A percentile compares a stretch with the other conserved stretches of the same genome.
These are phyloP conservation scores for Oscheius sp. DNA, from an alignment of 2,888 invertebrate genomes.

Conservation along the genomic window DNA sequence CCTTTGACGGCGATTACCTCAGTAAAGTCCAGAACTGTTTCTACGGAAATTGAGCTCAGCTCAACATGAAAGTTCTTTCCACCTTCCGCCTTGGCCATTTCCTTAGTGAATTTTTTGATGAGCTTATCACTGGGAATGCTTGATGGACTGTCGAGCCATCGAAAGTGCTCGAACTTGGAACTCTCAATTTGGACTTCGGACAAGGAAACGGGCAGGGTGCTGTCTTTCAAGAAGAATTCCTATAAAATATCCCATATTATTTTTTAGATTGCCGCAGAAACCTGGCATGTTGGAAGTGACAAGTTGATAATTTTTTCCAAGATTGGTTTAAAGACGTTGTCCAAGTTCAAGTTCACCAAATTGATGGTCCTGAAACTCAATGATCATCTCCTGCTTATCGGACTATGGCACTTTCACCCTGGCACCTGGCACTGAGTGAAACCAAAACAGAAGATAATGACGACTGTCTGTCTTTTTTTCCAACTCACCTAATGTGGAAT, in stretches of 20 bases:
- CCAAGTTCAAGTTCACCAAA: neutral
- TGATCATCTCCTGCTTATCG: conserved; percentile 3
- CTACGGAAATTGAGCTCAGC: conserved; percentile 41
- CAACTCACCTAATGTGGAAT: conserved; percentile 39
- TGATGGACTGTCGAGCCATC: conserved; percentile 38
- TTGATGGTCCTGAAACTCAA: conserved; percentile 20
- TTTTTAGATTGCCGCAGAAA: neutral
- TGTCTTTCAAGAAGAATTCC: conserved; percentile 23
- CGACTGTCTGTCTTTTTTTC: conserved; percentile 17
- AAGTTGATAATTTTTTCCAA: conserved; percentile 1
- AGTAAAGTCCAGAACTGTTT: conserved; percentile 43
- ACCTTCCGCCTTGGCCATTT: conserved; percentile 40
- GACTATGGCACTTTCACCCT: conserved; percentile 29
- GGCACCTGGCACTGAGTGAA: conserved; percentile 27
- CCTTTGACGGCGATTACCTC: conserved; percentile 38
- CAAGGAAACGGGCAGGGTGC: neutral
- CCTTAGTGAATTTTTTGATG: conserved; percentile 42
- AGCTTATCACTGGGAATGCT: conserved; percentile 25
- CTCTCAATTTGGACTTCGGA: neutral
- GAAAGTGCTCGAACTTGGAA: conserved; percentile 46
- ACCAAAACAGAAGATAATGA: conserved; percentile 16
- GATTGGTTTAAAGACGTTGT: neutral
- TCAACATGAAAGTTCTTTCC: conserved; percentile 44
- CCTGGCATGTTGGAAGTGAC: conserved; percentile 8
- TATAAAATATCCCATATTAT: neutral